Conservation (phyloP, 2,888 invertebrate species). For the Drosophila nr. perissopoda region DNA sequence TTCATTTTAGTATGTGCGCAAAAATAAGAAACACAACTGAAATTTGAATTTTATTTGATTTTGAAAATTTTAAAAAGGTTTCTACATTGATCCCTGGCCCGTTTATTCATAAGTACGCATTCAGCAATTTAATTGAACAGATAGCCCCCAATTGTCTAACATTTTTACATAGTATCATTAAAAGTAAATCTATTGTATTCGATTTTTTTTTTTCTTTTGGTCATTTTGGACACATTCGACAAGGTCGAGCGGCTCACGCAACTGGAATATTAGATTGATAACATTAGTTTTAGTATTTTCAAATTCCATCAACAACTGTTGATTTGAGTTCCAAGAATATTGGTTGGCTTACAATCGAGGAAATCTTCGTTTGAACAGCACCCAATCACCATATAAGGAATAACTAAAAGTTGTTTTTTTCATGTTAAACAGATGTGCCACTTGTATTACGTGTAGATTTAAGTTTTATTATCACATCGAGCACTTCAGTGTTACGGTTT, state of each 20-base stretch:
- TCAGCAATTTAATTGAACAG: constrained; percentile 18
- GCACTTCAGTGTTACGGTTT: constrained; percentile 28
- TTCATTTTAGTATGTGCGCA: constrained; percentile 26
- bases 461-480: constrained; percentile 51
- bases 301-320: not conserved
- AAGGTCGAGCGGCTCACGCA: constrained; percentile 45
- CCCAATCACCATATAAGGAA: not conserved
- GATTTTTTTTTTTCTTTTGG: constrained; percentile 29
- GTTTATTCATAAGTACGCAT: constrained; percentile 20
- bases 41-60: constrained; percentile 40
- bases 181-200: constrained; percentile 16
- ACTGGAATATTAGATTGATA: constrained; percentile 38
- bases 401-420: not conserved
- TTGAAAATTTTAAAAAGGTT: constrained; percentile 36
- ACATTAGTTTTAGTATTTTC: constrained; percentile 3
- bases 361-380: not conserved
- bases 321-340: not conserved
- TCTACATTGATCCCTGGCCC: constrained; percentile 46
- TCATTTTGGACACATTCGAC: constrained; percentile 43
- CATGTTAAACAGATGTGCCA: constrained; percentile 23
- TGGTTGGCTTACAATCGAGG: not conserved
- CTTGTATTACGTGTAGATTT: constrained; percentile 47
- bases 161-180: constrained; percentile 10
- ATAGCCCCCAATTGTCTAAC: constrained; percentile 2
- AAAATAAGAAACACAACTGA: constrained; percentile 2